Percentiles rank a stretch among this genome's conserved stretches.
Conservation (phyloP, 2,797 vertebrate genomes). For the Anguilla marmorata region DNA sequence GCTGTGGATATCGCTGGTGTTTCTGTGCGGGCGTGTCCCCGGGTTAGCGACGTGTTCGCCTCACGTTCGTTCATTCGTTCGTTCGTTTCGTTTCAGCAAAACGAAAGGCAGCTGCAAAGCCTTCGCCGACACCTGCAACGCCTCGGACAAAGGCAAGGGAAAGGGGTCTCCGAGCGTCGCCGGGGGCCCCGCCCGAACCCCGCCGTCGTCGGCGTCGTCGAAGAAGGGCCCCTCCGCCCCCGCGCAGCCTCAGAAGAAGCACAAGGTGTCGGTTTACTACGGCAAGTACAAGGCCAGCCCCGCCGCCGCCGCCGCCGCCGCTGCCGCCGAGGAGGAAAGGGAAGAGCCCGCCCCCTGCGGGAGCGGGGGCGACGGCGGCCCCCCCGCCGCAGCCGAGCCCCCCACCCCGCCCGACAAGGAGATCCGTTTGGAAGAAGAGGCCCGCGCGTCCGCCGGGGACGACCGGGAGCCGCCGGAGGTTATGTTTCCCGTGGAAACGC, state of each 20-base stretch:
- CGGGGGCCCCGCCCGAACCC: slow-evolving; percentile 74
- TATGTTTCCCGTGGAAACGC: slow-evolving; percentile 99
- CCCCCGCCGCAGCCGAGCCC: slow-evolving; percentile 10
- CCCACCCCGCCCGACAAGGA: slow-evolving; percentile 37
- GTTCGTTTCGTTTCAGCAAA: slow-evolving; percentile 52
- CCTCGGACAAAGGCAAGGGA: slow-evolving; percentile 92
- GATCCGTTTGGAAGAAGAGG: slow-evolving; percentile 50
- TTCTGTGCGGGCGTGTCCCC: background rate
- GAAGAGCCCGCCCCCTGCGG: slow-evolving; percentile 66
- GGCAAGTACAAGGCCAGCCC: slow-evolving; percentile 81
- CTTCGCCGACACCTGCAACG: slow-evolving; percentile 85
- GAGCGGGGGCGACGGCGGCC: slow-evolving; percentile 49
- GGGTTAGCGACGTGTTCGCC: background rate
- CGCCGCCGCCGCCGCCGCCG: slow-evolving; percentile 39
- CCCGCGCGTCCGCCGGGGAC: slow-evolving; percentile 62
- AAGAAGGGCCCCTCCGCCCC: slow-evolving; percentile 80
- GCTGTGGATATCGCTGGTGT: background rate
- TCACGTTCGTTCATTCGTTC: too few species aligned
- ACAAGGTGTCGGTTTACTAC: slow-evolving; percentile 91
- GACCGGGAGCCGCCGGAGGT: slow-evolving; percentile 68
- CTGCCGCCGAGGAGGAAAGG: slow-evolving; percentile 69
- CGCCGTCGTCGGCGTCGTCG: slow-evolving; percentile 78
- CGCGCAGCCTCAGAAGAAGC: slow-evolving; percentile 88
- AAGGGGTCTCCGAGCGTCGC: slow-evolving; percentile 84
- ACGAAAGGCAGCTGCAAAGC: slow-evolving; percentile 90